Conservation (phyloP, 2,113 vertebrate genomes). For the Podarcis muralis region DNA sequence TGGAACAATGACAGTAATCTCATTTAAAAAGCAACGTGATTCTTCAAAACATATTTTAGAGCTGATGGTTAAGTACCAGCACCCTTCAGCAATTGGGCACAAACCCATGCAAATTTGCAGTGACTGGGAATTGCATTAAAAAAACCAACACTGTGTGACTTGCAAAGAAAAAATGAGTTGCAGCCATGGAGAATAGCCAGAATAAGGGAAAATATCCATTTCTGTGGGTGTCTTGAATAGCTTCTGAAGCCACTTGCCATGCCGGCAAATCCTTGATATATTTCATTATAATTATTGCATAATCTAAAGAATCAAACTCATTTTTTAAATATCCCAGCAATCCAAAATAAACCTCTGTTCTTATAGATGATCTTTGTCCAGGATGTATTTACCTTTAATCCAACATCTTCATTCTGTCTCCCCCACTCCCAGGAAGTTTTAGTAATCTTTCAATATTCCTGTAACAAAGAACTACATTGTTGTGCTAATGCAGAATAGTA, state of each 20-base stretch:
- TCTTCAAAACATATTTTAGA: neutral
- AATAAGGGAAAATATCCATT: neutral
- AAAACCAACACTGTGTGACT: too few relatives aligned
- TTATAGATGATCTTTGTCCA: neutral
- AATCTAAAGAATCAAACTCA: neutral
- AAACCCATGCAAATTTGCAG: neutral
- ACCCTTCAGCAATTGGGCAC: neutral
- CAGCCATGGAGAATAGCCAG: neutral
- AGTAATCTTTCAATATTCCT: neutral
- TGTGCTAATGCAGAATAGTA: neutral
- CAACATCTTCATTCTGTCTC: neutral
- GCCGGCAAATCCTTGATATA: neutral
- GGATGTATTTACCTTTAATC: neutral
- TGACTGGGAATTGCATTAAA: too few relatives aligned
- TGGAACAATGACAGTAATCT: neutral
- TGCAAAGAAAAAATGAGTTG: neutral
- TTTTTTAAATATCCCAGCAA: neutral
- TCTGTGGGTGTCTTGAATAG: neutral
- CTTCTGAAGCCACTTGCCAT: neutral
- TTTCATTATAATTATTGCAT: neutral
- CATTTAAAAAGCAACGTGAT: neutral
- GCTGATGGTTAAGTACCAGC: neutral
- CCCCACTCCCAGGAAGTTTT: neutral
- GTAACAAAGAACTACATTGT: neutral
- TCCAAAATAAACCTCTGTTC: neutral